These are phyloP conservation scores for Sinohyriopsis cumingii DNA, from an alignment of 2,888 invertebrate genomes.

Conservation along the genomic window DNA sequence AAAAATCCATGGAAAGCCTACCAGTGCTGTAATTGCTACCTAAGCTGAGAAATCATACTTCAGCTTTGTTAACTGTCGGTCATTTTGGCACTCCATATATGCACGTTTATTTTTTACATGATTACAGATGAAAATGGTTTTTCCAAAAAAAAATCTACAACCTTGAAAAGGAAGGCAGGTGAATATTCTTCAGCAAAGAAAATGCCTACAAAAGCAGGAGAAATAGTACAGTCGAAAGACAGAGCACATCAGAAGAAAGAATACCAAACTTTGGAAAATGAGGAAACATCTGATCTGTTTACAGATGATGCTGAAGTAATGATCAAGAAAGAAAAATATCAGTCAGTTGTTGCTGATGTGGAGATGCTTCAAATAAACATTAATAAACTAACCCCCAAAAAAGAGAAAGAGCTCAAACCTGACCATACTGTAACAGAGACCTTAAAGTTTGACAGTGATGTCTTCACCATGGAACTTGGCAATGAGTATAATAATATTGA, in stretches of 20 bases:
- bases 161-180: background rate
- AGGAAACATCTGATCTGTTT: background rate
- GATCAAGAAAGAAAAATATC: background rate
- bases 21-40: too few species aligned
- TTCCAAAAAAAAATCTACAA: background rate
- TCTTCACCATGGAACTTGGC: conserved; percentile 45
- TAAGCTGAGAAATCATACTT: too few species aligned
- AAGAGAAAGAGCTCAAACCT: too few species aligned
- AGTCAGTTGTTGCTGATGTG: conserved; percentile 1
- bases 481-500: conserved; percentile 10
- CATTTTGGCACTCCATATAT: too few species aligned
- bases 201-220: background rate
- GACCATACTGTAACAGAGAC: background rate
- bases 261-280: background rate
- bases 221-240: background rate
- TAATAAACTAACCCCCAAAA: too few species aligned
- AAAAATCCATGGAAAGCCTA: too few species aligned
- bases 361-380: background rate
- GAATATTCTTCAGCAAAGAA: background rate
- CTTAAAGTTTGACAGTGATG: conserved; percentile 36
- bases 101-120: background rate
- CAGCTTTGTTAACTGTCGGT: too few species aligned
- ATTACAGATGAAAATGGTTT: background rate
- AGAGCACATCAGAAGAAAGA: background rate
- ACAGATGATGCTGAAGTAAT: too few species aligned